Conservation (phyloP, 2,888 invertebrate genomes). For the Bruchidius siliquastri region DNA sequence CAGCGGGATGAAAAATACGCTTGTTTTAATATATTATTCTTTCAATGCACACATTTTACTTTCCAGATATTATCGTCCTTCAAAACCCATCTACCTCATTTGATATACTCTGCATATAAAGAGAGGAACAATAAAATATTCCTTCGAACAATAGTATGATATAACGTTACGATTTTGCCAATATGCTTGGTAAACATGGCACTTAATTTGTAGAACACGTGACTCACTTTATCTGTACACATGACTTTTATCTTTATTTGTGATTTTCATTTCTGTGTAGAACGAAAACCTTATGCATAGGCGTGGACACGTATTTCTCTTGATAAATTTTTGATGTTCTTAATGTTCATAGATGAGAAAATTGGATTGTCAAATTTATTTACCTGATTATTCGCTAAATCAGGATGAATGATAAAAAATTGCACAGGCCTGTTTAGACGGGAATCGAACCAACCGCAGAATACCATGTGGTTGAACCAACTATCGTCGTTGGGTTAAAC, state of each 20-base stretch:
- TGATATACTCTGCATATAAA: background rate
- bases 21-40: background rate
- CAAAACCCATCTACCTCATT: background rate
- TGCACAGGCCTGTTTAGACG: no score
- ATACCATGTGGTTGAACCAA: no score
- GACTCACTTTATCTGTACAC: background rate
- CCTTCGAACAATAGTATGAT: background rate
- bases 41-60: background rate
- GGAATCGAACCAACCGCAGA: no score
- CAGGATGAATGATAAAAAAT: no score
- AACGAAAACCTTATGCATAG: background rate
- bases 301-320: background rate
- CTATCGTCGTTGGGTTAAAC: no score
- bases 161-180: background rate
- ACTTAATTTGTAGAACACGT: background rate
- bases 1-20: no score
- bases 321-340: background rate
- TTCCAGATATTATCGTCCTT: background rate
- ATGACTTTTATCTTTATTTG: background rate
- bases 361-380: no score
- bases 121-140: background rate
- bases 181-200: background rate
- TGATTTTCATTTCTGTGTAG: background rate
- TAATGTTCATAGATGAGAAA: background rate
- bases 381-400: no score